phyloP scores from a whole-genome alignment of 2,113 vertebrate species.

The Tonatia bakeri region DNA sequence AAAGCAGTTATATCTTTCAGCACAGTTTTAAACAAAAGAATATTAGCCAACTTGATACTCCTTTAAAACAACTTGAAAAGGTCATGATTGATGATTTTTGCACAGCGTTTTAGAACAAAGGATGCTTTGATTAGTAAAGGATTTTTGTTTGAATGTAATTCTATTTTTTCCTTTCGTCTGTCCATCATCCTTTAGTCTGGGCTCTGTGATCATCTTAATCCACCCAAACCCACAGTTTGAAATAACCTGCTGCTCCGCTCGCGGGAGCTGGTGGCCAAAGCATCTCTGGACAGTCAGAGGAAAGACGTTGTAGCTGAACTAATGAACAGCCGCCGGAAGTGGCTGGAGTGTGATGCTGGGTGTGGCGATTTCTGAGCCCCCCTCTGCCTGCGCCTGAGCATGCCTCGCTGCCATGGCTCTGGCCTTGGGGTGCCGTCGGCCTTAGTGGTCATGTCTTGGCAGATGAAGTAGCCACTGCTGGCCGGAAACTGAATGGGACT shows the following conservation, averaged over 20 bases:
- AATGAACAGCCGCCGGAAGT: neutral
- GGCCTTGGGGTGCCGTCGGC: neutral
- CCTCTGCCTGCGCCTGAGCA: neutral
- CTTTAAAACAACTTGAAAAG: constrained; percentile 9
- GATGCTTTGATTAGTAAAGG: neutral
- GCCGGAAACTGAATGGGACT: constrained; percentile 8
- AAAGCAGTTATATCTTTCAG: neutral
- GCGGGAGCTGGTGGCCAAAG: neutral
- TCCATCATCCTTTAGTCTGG: neutral
- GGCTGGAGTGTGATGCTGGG: accelerated
- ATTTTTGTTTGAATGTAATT: neutral
- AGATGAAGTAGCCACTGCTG: neutral
- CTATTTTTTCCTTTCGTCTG: neutral
- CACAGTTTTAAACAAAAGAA: constrained; percentile 3
- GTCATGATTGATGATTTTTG: constrained; percentile 12
- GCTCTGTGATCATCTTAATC: neutral
- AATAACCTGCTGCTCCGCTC: neutral
- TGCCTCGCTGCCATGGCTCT: neutral
- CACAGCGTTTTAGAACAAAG: constrained; percentile 8
- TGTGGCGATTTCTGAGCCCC: accelerated
- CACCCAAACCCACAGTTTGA: neutral
- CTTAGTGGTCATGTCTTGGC: neutral
- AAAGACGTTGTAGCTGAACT: neutral
- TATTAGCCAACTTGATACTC: neutral
- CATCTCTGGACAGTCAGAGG: neutral